Evolutionary conservation across 2,888 invertebrate species (phyloP).

Genomic region (Drosophila nigritarsus): DNA sequence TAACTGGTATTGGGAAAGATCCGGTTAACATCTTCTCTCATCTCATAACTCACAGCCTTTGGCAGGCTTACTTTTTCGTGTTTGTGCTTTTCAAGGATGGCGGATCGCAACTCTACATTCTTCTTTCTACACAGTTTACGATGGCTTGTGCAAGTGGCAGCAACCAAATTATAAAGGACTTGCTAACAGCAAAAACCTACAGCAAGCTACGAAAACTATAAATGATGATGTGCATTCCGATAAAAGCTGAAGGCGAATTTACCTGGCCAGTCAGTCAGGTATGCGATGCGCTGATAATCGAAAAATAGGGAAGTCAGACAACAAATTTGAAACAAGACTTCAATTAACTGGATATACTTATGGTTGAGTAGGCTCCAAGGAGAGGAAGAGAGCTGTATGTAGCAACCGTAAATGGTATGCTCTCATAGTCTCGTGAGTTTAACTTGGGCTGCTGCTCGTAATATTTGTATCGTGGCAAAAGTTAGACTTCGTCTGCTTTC

Average conservation of each 20-base stretch:
- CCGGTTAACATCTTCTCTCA: not conserved
- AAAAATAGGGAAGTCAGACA: not conserved
- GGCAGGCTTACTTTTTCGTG: not conserved
- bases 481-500: constrained; percentile 14
- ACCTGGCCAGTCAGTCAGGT: constrained; percentile 38
- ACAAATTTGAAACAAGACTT: constrained; percentile 14
- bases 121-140: not conserved
- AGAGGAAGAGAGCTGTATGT: not conserved
- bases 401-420: constrained; percentile 12
- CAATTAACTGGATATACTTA: constrained; percentile 19
- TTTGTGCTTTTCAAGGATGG: not conserved
- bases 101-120: not conserved
- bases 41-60: not conserved
- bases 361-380: not conserved
- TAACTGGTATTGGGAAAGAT: not conserved
- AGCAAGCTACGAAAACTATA: constrained; percentile 7
- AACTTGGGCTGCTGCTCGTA: not conserved
- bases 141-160: not conserved
- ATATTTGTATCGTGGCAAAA: constrained; percentile 33
- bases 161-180: constrained; percentile 15
- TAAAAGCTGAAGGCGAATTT: constrained; percentile 15
- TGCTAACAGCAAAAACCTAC: constrained; percentile 1
- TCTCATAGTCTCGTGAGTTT: constrained; percentile 21
- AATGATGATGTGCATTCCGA: constrained; percentile 29
- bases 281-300: constrained; percentile 5